Evolutionary conservation across 2,113 vertebrate species (phyloP).

Genomic region (Myotis davidii): DNA sequence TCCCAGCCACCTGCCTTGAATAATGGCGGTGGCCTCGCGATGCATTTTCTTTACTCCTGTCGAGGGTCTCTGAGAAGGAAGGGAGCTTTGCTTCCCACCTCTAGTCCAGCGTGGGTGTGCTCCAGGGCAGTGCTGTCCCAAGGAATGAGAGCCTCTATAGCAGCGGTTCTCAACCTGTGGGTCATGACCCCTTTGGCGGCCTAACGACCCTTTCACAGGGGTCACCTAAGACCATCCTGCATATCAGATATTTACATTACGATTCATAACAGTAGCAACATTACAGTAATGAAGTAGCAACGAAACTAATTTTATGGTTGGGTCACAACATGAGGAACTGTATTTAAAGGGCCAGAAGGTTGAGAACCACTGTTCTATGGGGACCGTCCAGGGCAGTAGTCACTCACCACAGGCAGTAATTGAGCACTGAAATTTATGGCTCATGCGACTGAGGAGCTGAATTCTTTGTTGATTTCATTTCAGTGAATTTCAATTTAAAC

Average conservation of each 20-base stretch:
- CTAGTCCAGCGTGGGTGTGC: background rate
- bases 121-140: rapidly evolving
- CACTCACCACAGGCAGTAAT: rapidly evolving
- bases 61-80: background rate
- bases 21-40: background rate
- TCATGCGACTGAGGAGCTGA: background rate
- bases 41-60: background rate
- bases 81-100: background rate
- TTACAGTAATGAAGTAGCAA: no score
- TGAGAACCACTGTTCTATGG: no score
- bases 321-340: no score
- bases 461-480: background rate
- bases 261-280: no score
- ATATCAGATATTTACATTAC: no score
- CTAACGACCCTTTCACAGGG: no score
- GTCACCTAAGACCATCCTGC: no score
- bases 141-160: background rate
- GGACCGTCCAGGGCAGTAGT: background rate
- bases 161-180: no score
- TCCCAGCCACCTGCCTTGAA: background rate
- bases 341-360: no score
- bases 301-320: no score
- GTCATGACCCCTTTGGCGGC: no score
- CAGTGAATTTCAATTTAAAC: background rate
- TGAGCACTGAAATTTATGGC: background rate